A percentile compares a stretch with the other conserved stretches of the same genome.
These are phyloP conservation scores for Nothobranchius furzeri DNA, from an alignment of 2,113 vertebrate genomes.

Conservation along the genomic window DNA sequence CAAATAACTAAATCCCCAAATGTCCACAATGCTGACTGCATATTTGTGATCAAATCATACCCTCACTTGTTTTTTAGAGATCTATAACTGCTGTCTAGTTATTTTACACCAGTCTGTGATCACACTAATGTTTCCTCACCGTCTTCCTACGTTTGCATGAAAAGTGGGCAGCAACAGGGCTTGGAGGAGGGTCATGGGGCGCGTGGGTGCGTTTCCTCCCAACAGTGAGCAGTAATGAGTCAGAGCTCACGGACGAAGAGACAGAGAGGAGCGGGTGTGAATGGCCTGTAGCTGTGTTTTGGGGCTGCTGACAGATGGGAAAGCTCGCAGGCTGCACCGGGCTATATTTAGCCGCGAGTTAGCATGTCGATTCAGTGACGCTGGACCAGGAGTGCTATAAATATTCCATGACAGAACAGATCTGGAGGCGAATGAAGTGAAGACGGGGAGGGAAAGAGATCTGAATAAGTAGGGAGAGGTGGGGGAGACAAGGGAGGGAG, in stretches of 20 bases:
- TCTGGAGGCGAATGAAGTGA: conserved; percentile 59
- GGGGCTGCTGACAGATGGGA: conserved; percentile 73
- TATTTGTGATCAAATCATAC: too few relatives aligned
- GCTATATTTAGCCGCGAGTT: conserved; percentile 79
- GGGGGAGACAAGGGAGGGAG: conserved; percentile 35
- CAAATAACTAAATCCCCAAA: too few relatives aligned
- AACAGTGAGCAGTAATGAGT: conserved; percentile 50
- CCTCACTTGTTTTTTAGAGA: not conserved
- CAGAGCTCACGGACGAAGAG: conserved; percentile 24
- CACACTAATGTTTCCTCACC: conserved; percentile 27
- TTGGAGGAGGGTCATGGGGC: conserved; percentile 43
- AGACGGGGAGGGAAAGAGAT: conserved; percentile 42
- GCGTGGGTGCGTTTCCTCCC: conserved; percentile 46
- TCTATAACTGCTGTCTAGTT: not conserved
- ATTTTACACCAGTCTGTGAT: conserved; percentile 24
- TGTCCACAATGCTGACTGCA: too few relatives aligned
- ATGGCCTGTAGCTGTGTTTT: conserved; percentile 59
- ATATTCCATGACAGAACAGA: conserved; percentile 79
- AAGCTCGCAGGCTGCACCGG: conserved; percentile 67
- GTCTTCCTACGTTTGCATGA: conserved; percentile 11
- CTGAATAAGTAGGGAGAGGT: conserved; percentile 33
- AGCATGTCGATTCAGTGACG: conserved; percentile 79
- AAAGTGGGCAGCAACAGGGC: conserved; percentile 31
- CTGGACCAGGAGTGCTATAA: conserved; percentile 76
- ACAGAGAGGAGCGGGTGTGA: conserved; percentile 56